phyloP scores from a whole-genome alignment of 2,113 vertebrate genomes.

The Morone saxatilis region DNA sequence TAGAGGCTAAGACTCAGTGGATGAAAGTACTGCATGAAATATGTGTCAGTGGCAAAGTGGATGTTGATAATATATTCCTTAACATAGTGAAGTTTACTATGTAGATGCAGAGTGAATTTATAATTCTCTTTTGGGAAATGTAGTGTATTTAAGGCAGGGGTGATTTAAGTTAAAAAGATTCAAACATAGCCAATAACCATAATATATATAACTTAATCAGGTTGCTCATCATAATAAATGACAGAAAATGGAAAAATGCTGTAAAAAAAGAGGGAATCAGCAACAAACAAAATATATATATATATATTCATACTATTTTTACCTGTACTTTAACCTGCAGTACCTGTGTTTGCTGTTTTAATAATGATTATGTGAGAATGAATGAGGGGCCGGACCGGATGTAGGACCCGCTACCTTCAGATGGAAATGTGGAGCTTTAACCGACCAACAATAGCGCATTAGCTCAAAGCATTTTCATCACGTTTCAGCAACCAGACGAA shows the following conservation, averaged over 20 bases:
- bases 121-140: conserved; percentile 41
- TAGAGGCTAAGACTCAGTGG: not conserved
- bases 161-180: conserved; percentile 16
- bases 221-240: not conserved
- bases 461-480: conserved; percentile 34
- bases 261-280: too few species aligned
- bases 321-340: not conserved
- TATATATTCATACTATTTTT: not conserved
- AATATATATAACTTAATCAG: too few species aligned
- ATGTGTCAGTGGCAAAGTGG: conserved; percentile 12
- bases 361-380: not conserved
- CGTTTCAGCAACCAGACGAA: conserved; percentile 14
- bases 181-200: not conserved
- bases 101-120: conserved; percentile 10
- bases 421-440: conserved; percentile 72
- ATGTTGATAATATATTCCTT: too few species aligned
- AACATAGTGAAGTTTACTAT: not conserved
- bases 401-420: conserved; percentile 59
- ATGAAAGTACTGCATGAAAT: too few species aligned
- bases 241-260: not conserved
- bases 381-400: conserved; percentile 74
- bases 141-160: too few species aligned
- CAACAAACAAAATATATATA: not conserved
- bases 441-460: conserved; percentile 74
- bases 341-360: not conserved